Evolutionary conservation across 1,140 invertebrate species (phyloP).

Genomic region (Marisa cornuarietis): DNA sequence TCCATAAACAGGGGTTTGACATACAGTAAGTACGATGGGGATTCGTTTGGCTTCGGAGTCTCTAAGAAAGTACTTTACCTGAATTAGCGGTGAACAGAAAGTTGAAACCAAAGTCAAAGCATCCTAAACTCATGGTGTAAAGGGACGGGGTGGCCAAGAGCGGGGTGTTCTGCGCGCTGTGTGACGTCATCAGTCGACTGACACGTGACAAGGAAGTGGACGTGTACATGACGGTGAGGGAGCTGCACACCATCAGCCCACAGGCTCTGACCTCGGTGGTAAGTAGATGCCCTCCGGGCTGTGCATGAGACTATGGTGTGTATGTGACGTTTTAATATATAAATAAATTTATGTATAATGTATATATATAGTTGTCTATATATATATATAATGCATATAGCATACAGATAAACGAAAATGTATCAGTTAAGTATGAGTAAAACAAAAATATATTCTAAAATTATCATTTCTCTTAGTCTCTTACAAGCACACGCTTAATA

Average conservation of each 20-base stretch:
- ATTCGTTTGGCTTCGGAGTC: too few species aligned
- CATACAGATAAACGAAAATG: too few species aligned
- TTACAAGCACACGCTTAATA: too few species aligned
- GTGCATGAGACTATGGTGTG: background rate
- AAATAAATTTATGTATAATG: too few species aligned
- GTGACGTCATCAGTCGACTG: conserved; percentile 57
- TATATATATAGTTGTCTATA: background rate
- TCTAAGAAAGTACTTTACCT: too few species aligned
- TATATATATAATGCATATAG: background rate
- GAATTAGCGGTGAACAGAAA: too few species aligned
- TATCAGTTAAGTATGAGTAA: too few species aligned
- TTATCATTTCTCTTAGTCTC: too few species aligned
- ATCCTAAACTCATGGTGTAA: background rate
- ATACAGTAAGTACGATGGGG: too few species aligned
- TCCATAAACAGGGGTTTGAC: too few species aligned
- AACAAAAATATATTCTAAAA: too few species aligned
- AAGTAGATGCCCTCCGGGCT: background rate
- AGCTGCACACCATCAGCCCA: conserved; percentile 33
- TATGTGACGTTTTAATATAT: background rate
- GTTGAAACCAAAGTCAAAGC: too few species aligned
- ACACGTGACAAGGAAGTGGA: conserved; percentile 62
- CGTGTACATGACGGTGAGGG: conserved; percentile 62
- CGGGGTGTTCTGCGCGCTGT: conserved; percentile 61
- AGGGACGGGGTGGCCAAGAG: conserved; percentile 59
- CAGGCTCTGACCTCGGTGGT: conserved; percentile 22